Percentiles rank a stretch among this genome's conserved stretches.
phyloP scores from a whole-genome alignment of 2,888 invertebrate species.

The Ctena decussata region DNA sequence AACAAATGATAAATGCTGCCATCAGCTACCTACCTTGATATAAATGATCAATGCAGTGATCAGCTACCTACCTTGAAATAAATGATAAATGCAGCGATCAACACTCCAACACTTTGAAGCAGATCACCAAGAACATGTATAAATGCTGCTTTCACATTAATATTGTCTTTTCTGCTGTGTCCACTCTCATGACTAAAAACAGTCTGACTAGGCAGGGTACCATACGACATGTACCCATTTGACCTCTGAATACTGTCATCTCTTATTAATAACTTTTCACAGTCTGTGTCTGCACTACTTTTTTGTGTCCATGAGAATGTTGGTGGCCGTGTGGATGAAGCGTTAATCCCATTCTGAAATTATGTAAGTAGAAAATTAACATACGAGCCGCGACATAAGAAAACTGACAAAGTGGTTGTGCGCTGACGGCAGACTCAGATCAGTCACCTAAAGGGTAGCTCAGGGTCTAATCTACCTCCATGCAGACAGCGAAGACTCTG shows the following conservation, averaged over 20 bases:
- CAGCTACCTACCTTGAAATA: conserved; percentile 94
- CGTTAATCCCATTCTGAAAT: conserved; percentile 95
- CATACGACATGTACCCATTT: conserved; percentile 1
- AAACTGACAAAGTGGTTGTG: no score
- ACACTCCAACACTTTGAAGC: conserved; percentile 97
- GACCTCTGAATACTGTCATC: neutral
- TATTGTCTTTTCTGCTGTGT: neutral
- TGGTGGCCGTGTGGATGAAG: conserved; percentile 93
- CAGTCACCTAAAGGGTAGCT: no score
- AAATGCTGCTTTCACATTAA: neutral
- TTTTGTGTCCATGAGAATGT: conserved; percentile 66
- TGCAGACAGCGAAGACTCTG: no score
- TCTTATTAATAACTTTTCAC: neutral
- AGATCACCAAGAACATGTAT: conserved; percentile 99
- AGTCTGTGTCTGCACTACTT: conserved; percentile 46
- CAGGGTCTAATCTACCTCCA: no score
- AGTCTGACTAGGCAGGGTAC: neutral
- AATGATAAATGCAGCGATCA: conserved; percentile 96
- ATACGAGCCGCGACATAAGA: no score
- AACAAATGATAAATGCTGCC: no score
- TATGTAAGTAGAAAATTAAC: no score
- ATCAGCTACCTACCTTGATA: no score
- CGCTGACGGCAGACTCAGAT: no score
- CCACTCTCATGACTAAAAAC: neutral
- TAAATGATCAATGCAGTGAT: no score